These are phyloP conservation scores for Desmodus rotundus DNA, from an alignment of 2,113 vertebrate genomes.

Conservation along the genomic window DNA sequence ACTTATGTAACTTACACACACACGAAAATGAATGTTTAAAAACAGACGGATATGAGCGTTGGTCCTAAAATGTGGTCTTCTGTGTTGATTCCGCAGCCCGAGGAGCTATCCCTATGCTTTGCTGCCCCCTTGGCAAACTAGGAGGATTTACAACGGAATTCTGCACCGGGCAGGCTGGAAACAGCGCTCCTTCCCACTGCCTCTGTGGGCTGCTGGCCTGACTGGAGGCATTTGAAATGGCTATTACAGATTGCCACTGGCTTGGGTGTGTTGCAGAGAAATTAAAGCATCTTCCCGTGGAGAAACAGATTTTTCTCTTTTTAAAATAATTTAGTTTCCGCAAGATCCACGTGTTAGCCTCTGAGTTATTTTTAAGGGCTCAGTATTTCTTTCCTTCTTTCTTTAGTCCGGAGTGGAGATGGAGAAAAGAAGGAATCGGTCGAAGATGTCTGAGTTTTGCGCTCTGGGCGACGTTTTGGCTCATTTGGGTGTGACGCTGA, in stretches of 20 bases:
- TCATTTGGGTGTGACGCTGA: background rate
- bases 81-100: background rate
- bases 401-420: background rate
- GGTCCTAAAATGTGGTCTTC: background rate
- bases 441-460: background rate
- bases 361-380: background rate
- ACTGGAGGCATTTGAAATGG: background rate
- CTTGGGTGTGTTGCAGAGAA: background rate
- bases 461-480: background rate
- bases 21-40: background rate
- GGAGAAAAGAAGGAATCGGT: background rate
- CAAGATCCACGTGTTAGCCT: background rate
- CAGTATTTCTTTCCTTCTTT: background rate
- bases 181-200: accelerated
- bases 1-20: background rate
- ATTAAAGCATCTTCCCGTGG: background rate
- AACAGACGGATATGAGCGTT: background rate
- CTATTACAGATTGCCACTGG: background rate
- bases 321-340: background rate
- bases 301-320: accelerated
- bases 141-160: constrained; percentile 76
- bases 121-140: constrained; percentile 82
- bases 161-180: background rate
- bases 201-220: background rate
- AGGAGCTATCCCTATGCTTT: constrained; percentile 70